A percentile compares a stretch with the other conserved stretches of the same genome.
Conservation (phyloP, 92 coral and sea anemone species). For the Paragorgia papillata region DNA sequence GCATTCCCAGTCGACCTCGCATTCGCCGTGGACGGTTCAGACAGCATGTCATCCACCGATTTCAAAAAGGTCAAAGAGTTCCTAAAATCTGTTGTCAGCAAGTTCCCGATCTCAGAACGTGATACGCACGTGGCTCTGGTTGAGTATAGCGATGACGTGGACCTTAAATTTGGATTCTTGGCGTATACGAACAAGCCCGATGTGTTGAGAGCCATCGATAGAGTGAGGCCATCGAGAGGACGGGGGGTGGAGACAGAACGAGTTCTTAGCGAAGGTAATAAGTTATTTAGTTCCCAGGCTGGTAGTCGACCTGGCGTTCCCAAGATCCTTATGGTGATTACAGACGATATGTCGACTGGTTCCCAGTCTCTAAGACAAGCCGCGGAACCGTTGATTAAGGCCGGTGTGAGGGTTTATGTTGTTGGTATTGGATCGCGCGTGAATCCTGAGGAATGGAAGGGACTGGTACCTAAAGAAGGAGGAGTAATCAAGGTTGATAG, state of each 20-base stretch:
- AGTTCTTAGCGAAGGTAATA: slow-evolving; percentile 21
- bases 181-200: slow-evolving; percentile 15
- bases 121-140: slow-evolving; percentile 26
- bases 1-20: slow-evolving; percentile 59
- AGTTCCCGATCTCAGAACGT: slow-evolving; percentile 20
- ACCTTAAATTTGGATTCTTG: slow-evolving; percentile 13
- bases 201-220: slow-evolving; percentile 20
- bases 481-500: slow-evolving; percentile 9
- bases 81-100: neutral
- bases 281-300: slow-evolving; percentile 12
- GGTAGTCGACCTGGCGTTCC: slow-evolving; percentile 32
- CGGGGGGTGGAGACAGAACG: slow-evolving; percentile 11
- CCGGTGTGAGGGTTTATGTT: slow-evolving; percentile 62
- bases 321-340: slow-evolving; percentile 21
- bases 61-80: slow-evolving; percentile 19
- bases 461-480: slow-evolving; percentile 6
- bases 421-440: slow-evolving; percentile 63
- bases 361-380: slow-evolving; percentile 51
- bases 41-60: slow-evolving; percentile 8
- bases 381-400: slow-evolving; percentile 55
- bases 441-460: slow-evolving; percentile 34
- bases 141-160: slow-evolving; percentile 21
- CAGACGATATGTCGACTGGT: slow-evolving; percentile 60
- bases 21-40: slow-evolving; percentile 52
- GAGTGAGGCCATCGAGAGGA: slow-evolving; percentile 32